A percentile compares a stretch with the other conserved stretches of the same genome.
Conservation (phyloP, 1,140 invertebrate genomes). For the Camponotus vicinus region DNA sequence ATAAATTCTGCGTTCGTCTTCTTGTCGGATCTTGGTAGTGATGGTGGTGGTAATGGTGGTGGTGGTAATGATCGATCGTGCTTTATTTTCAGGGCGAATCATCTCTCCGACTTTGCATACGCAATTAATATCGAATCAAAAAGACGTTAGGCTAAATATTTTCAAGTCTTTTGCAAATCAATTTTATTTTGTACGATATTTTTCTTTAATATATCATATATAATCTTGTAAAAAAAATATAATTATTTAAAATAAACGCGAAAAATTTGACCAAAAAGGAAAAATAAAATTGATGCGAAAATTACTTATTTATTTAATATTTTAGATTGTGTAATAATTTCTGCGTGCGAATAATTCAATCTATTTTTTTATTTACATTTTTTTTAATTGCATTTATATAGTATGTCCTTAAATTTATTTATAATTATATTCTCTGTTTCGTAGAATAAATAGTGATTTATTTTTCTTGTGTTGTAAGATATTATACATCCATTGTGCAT, state of each 20-base stretch:
- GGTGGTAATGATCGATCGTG: conserved; percentile 49
- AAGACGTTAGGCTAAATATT: conserved; percentile 6
- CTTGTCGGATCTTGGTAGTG: background rate
- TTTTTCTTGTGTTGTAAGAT: too few species aligned
- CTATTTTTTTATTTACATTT: background rate
- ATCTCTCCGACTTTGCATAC: background rate
- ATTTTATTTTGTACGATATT: background rate
- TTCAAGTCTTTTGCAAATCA: background rate
- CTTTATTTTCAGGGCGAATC: conserved; percentile 63
- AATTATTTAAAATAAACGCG: background rate
- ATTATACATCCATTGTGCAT: too few species aligned
- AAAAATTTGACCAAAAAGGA: background rate
- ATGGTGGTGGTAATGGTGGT: background rate
- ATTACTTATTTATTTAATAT: too few species aligned
- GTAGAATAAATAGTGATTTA: too few species aligned
- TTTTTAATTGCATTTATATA: background rate
- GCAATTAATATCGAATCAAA: background rate
- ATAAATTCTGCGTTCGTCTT: conserved; percentile 51
- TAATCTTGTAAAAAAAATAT: background rate
- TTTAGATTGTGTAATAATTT: background rate
- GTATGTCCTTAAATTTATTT: background rate
- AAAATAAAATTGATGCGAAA: background rate
- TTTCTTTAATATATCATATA: background rate
- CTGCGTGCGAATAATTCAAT: background rate
- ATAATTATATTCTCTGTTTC: conserved; percentile 42